Percentiles rank a stretch among this genome's conserved stretches.
phyloP scores from a whole-genome alignment of 1,140 invertebrate genomes.

The Drosophila lacteicornis region DNA sequence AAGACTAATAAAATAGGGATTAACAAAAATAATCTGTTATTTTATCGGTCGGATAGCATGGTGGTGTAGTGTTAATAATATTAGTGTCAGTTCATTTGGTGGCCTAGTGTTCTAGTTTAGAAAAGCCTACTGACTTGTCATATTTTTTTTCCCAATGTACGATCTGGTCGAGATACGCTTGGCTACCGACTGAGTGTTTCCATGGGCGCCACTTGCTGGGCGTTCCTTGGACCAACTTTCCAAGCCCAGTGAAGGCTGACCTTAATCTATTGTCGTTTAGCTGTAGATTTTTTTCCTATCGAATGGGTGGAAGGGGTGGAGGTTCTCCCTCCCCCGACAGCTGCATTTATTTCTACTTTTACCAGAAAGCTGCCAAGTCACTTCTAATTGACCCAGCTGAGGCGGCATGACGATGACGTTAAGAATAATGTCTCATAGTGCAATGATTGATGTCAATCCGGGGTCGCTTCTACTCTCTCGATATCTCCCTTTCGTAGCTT shows the following conservation, averaged over 20 bases:
- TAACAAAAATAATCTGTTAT: no score
- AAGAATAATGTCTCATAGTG: conserved; percentile 63
- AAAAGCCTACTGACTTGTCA: conserved; percentile 5
- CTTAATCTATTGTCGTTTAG: conserved; percentile 80
- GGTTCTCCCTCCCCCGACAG: conserved; percentile 23
- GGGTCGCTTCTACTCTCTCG: conserved; percentile 34
- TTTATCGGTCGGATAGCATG: no score
- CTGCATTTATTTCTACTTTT: conserved; percentile 65
- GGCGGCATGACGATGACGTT: conserved; percentile 40
- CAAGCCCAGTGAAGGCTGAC: conserved; percentile 57
- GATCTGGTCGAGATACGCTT: conserved; percentile 19
- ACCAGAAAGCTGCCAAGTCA: conserved; percentile 72
- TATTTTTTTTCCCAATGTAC: conserved; percentile 17
- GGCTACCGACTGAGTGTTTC: conserved; percentile 37
- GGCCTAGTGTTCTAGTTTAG: conserved; percentile 1
- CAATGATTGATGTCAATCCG: conserved; percentile 74
- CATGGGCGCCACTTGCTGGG: conserved; percentile 62
- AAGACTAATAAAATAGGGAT: no score
- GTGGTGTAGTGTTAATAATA: neutral
- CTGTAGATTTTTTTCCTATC: conserved; percentile 53
- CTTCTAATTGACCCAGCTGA: conserved; percentile 68
- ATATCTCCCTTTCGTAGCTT: neutral
- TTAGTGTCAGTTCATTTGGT: neutral
- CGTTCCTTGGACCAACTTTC: conserved; percentile 66
- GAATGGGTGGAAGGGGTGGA: conserved; percentile 33